Conservation (phyloP, 2,888 invertebrate species). For the Drosophila greeni region DNA sequence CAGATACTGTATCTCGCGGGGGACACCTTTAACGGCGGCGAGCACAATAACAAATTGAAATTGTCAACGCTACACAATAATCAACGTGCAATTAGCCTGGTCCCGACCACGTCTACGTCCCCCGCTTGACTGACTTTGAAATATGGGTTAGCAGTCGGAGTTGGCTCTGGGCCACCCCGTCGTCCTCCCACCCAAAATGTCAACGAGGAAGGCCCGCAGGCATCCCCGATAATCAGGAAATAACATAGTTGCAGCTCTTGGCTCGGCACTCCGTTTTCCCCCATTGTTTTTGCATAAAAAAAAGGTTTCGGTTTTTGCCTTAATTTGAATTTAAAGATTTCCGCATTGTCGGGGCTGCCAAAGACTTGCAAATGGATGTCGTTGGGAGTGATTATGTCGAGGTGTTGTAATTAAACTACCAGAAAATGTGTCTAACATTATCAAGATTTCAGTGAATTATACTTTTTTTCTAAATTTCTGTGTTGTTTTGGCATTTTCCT, state of each 20-base stretch:
- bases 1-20: slow-evolving; percentile 11
- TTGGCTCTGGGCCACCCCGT: slow-evolving; percentile 13
- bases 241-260: slow-evolving; percentile 38
- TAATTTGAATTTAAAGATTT: slow-evolving; percentile 70
- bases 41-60: slow-evolving; percentile 66
- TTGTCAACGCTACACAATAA: slow-evolving; percentile 62
- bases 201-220: slow-evolving; percentile 41
- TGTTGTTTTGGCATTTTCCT: too few species aligned
- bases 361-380: slow-evolving; percentile 50
- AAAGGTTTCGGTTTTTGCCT: slow-evolving; percentile 49
- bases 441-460: too few species aligned
- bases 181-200: slow-evolving; percentile 34
- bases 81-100: slow-evolving; percentile 71
- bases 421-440: neutral
- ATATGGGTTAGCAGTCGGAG: slow-evolving; percentile 64
- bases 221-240: slow-evolving; percentile 61
- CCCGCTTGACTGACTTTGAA: slow-evolving; percentile 70
- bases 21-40: slow-evolving; percentile 54
- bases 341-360: slow-evolving; percentile 59
- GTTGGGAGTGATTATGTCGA: slow-evolving; percentile 45
- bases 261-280: slow-evolving; percentile 18
- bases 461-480: too few species aligned
- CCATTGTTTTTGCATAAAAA: slow-evolving; percentile 40
- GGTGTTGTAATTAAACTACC: slow-evolving; percentile 17
- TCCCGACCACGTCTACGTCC: slow-evolving; percentile 46